A percentile compares a stretch with the other conserved stretches of the same genome.
Conservation (phyloP, 2,797 vertebrate genomes). For the Poeciliopsis paucimaculata region DNA sequence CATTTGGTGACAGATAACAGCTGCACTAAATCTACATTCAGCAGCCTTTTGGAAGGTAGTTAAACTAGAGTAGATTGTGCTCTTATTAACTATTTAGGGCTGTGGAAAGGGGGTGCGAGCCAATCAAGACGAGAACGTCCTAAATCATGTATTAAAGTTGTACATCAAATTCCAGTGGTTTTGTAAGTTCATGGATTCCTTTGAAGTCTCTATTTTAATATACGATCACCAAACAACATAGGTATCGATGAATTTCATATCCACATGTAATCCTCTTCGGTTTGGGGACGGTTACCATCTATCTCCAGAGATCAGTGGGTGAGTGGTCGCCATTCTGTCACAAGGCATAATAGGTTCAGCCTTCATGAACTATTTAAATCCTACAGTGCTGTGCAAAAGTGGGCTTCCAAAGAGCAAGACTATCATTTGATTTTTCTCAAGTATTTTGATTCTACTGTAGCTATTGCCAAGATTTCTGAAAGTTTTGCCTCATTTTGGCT, state of each 20-base stretch:
- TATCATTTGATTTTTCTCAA: background rate
- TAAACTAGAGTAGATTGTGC: background rate
- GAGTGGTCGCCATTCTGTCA: background rate
- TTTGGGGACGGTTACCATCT: background rate
- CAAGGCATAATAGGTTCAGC: background rate
- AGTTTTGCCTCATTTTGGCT: background rate
- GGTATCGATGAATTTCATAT: background rate
- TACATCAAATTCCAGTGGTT: background rate
- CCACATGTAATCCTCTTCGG: background rate
- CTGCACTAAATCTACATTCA: background rate
- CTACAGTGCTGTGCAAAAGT: background rate
- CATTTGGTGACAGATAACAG: background rate
- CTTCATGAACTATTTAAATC: background rate
- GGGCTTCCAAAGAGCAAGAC: background rate
- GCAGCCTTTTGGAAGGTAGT: constrained; percentile 1
- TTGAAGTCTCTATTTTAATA: background rate
- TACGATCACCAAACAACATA: background rate
- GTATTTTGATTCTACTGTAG: background rate
- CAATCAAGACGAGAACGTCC: background rate
- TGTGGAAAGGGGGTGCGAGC: background rate
- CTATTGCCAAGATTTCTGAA: background rate
- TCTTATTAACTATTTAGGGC: background rate
- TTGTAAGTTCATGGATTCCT: background rate
- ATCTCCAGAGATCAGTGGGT: background rate
- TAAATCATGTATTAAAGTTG: background rate